Evolutionary conservation across 2,888 invertebrate species (phyloP).

Genomic region (Drosophila gaucha): DNA sequence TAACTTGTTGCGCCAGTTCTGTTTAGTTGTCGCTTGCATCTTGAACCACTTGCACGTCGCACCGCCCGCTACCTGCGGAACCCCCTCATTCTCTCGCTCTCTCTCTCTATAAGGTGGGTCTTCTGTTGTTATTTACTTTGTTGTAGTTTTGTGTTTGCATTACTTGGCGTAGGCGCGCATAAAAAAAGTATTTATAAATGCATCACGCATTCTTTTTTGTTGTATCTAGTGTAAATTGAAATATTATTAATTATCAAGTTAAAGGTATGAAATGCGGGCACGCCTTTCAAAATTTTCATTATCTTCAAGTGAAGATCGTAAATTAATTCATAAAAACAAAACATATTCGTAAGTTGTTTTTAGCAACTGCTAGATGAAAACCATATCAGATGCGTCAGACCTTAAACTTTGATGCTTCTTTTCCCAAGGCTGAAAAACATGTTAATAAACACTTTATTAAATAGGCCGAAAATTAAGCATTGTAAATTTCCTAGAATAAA

Average conservation of each 20-base stretch:
- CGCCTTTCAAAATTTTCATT: constrained; percentile 44
- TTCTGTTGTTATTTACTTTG: constrained; percentile 31
- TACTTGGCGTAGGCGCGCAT: constrained; percentile 52
- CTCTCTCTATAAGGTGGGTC: constrained; percentile 46
- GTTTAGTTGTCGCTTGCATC: constrained; percentile 48
- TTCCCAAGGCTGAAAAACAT: constrained; percentile 1
- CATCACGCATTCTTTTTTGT: constrained; percentile 13
- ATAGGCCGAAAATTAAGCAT: neutral
- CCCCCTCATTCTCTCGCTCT: neutral
- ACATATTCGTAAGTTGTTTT: neutral
- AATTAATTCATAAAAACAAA: neutral
- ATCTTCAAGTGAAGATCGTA: constrained; percentile 34
- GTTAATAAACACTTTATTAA: neutral
- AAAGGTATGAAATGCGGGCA: constrained; percentile 25
- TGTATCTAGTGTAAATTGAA: neutral
- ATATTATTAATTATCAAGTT: neutral
- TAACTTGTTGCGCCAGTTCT: constrained; percentile 70
- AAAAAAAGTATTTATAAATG: constrained; percentile 48
- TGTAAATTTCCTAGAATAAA: neutral
- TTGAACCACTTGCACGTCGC: constrained; percentile 37
- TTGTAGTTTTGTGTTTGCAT: no score
- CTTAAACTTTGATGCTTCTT: constrained; percentile 30
- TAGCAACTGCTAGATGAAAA: neutral
- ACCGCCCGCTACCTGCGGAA: no score
- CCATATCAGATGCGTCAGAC: constrained; percentile 18